phyloP scores from a whole-genome alignment of 2,888 invertebrate genomes.

The Ecdyonurus torrentis region DNA sequence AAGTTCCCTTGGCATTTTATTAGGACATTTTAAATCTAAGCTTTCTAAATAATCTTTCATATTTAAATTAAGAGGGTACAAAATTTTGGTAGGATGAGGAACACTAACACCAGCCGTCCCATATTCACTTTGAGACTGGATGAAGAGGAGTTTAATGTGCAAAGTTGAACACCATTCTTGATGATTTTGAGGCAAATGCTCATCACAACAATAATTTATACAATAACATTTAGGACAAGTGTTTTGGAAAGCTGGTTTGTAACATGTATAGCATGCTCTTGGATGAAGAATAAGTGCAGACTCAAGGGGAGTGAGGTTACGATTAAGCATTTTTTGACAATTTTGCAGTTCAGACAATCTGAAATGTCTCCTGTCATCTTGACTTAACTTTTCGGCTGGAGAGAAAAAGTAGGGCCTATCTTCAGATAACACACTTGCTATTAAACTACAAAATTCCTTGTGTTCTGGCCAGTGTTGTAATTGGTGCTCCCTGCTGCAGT shows the following conservation, averaged over 20 bases:
- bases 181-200: not conserved
- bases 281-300: not conserved
- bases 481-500: constrained; percentile 43
- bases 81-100: not conserved
- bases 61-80: not conserved
- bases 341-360: not conserved
- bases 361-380: not conserved
- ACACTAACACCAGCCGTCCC: not conserved
- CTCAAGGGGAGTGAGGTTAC: not conserved
- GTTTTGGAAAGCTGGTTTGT: not conserved
- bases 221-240: not conserved
- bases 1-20: not conserved
- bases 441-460: constrained; percentile 35
- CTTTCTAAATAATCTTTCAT: not conserved
- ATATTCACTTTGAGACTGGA: not conserved
- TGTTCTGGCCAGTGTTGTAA: constrained; percentile 39
- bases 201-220: not conserved
- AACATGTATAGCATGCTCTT: not conserved
- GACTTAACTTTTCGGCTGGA: not conserved
- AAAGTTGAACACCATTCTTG: not conserved
- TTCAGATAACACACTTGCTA: not conserved
- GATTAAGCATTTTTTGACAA: not conserved
- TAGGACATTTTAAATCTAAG: not conserved
- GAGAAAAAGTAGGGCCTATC: not conserved
- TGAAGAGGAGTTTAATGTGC: not conserved